Conservation (phyloP, 2,888 invertebrate genomes). For the Platycnemis pennipes region DNA sequence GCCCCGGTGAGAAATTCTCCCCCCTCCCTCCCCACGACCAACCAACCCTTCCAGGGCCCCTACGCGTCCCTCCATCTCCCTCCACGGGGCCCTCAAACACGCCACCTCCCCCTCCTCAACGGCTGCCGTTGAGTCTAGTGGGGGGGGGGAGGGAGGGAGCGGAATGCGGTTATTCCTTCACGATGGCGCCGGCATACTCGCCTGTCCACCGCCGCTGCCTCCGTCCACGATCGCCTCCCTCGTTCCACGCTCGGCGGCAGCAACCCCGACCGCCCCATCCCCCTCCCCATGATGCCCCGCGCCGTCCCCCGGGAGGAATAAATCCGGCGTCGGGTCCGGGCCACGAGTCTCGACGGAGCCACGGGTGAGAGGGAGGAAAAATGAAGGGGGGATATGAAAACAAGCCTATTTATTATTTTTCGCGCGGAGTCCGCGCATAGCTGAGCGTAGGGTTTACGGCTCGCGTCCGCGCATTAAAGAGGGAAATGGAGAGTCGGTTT, state of each 20-base stretch:
- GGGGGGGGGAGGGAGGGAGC: not conserved
- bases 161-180: conserved; percentile 56
- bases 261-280: not conserved
- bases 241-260: not conserved
- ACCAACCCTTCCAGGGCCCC: not conserved
- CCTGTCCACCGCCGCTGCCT: not conserved
- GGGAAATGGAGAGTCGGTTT: conserved; percentile 31
- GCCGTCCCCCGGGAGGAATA: conserved; percentile 14
- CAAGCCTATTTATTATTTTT: conserved; percentile 40
- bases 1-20: conserved; percentile 8
- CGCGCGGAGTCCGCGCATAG: conserved; percentile 57
- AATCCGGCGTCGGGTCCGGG: conserved; percentile 55
- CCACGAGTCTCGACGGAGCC: conserved; percentile 46
- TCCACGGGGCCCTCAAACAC: no score
- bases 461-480: not conserved
- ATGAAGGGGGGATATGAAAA: conserved; percentile 9
- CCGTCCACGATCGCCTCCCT: not conserved
- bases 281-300: not conserved
- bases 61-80: not conserved
- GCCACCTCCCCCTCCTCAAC: not conserved
- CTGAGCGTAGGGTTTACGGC: not conserved
- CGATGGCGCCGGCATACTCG: conserved; percentile 30
- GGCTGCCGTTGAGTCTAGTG: not conserved
- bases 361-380: not conserved
- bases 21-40: not conserved